These are phyloP conservation scores for Panagrolaimus sp. DNA, from an alignment of 1,140 invertebrate genomes.

Conservation along the genomic window DNA sequence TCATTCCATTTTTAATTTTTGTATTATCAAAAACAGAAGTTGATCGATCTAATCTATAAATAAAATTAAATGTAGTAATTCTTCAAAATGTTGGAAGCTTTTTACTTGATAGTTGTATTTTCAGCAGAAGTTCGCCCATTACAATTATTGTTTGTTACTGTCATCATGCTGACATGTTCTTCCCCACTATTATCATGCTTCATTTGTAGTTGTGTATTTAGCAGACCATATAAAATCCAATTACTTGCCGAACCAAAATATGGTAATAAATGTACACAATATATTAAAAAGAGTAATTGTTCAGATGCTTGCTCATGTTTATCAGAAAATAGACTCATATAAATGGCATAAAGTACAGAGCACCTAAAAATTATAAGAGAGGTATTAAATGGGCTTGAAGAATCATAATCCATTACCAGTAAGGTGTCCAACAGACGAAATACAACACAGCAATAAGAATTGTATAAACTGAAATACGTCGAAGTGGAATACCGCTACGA, in stretches of 20 bases:
- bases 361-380: slow-evolving; percentile 26
- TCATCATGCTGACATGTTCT: slow-evolving; percentile 15
- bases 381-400: background rate
- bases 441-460: slow-evolving; percentile 52
- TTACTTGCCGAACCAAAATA: slow-evolving; percentile 52
- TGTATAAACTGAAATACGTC: slow-evolving; percentile 49
- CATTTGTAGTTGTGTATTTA: slow-evolving; percentile 56
- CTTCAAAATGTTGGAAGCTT: background rate
- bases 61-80: background rate
- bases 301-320: slow-evolving; percentile 33
- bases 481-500: slow-evolving; percentile 46
- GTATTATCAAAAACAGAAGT: slow-evolving; percentile 5
- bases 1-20: background rate
- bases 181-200: slow-evolving; percentile 16
- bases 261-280: slow-evolving; percentile 54
- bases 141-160: slow-evolving; percentile 1
- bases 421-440: slow-evolving; percentile 57
- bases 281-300: slow-evolving; percentile 52
- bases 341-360: slow-evolving; percentile 54
- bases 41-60: slow-evolving; percentile 8
- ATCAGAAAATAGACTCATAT: slow-evolving; percentile 32
- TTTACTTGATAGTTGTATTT: background rate
- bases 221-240: slow-evolving; percentile 54
- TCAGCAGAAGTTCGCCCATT: background rate
- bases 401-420: slow-evolving; percentile 34